Conservation (phyloP, 2,888 invertebrate species). For the Steromphala cineraria region DNA sequence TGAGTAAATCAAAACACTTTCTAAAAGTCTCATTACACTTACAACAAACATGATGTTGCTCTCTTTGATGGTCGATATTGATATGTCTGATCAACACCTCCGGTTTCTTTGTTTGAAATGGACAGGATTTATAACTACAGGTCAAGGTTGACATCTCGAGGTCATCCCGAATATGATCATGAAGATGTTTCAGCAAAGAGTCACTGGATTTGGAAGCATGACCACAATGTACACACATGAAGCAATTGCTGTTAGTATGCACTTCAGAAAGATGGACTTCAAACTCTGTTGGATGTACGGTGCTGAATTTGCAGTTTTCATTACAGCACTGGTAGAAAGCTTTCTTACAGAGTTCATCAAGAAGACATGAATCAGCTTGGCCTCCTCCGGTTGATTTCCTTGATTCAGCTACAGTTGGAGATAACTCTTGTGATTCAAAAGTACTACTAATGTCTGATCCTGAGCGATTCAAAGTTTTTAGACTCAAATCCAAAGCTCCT, state of each 20-base stretch:
- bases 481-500: background rate
- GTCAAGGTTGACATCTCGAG: background rate
- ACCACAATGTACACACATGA: background rate
- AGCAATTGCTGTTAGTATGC: background rate
- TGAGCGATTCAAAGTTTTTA: too few species aligned
- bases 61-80: background rate
- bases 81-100: background rate
- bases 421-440: background rate
- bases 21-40: background rate
- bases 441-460: too few species aligned
- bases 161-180: background rate
- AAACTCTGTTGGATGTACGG: background rate
- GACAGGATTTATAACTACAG: background rate
- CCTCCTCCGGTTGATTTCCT: background rate
- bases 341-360: background rate
- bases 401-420: background rate
- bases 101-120: background rate
- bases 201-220: background rate
- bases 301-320: background rate
- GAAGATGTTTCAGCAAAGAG: background rate
- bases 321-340: conserved; percentile 1
- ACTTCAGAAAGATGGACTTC: background rate
- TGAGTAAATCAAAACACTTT: background rate
- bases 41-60: background rate
- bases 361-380: background rate